Conservation (phyloP, 2,888 invertebrate species). For the Antitype chi region DNA sequence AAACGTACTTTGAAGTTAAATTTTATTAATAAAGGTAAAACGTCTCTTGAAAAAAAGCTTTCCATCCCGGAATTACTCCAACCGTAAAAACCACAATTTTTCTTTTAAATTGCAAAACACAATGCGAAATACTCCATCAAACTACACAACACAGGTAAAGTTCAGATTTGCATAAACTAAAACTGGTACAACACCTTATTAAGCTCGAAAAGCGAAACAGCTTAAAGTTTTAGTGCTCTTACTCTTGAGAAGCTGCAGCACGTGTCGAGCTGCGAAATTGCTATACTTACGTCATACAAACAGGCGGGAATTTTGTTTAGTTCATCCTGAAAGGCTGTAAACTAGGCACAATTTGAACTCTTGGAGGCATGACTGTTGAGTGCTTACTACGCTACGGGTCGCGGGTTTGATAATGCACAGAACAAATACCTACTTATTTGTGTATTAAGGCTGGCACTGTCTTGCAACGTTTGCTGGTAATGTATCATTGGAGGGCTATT, state of each 20-base stretch:
- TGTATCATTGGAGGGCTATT: too few relatives aligned
- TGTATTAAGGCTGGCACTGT: too few relatives aligned
- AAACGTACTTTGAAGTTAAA: not conserved
- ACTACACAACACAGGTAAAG: slow-evolving; percentile 20
- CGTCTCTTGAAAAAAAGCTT: accelerated
- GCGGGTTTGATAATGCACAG: too few relatives aligned
- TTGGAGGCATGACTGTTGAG: not conserved
- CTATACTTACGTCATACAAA: slow-evolving; percentile 33
- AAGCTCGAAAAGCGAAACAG: slow-evolving; percentile 43
- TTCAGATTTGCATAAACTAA: slow-evolving; percentile 53
- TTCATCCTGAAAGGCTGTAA: slow-evolving; percentile 16
- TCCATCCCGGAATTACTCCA: not conserved
- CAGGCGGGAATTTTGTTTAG: slow-evolving; percentile 10
- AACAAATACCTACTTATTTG: too few relatives aligned
- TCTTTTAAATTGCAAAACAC: slow-evolving; percentile 15
- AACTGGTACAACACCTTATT: slow-evolving; percentile 46
- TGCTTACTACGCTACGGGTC: not conserved
- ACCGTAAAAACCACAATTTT: not conserved
- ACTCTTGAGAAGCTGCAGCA: slow-evolving; percentile 16
- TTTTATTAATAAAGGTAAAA: not conserved
- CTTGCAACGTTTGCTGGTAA: too few relatives aligned
- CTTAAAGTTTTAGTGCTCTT: slow-evolving; percentile 52
- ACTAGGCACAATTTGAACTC: slow-evolving; percentile 10
- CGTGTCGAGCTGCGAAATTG: slow-evolving; percentile 54
- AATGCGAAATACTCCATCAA: slow-evolving; percentile 14